Conservation (phyloP, 2,888 invertebrate genomes). For the Andrena bicolor region DNA sequence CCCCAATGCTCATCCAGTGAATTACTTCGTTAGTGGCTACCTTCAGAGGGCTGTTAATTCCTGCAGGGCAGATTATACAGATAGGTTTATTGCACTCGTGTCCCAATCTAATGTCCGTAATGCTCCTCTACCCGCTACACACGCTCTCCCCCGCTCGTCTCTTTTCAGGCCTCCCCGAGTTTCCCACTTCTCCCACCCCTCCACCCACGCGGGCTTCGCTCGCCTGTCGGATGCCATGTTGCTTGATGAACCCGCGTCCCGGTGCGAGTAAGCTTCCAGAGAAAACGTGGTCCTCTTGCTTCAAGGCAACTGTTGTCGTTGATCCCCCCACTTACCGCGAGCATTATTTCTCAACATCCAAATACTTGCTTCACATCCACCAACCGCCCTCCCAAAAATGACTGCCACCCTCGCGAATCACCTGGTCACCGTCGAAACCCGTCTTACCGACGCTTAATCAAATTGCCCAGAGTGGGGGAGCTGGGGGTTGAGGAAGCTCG, state of each 20-base stretch:
- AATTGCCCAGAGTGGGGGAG: neutral
- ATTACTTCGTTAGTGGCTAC: slow-evolving; percentile 85
- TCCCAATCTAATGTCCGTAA: slow-evolving; percentile 85
- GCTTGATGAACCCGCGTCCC: neutral
- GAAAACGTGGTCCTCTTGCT: neutral
- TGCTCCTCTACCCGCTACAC: slow-evolving; percentile 80
- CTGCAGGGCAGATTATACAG: slow-evolving; percentile 85
- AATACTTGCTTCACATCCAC: neutral
- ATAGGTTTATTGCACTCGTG: slow-evolving; percentile 85
- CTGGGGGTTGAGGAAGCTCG: slow-evolving; percentile 5
- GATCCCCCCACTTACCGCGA: too few species aligned
- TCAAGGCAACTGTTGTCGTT: neutral
- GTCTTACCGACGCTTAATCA: slow-evolving; percentile 13
- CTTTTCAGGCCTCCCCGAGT: slow-evolving; percentile 57
- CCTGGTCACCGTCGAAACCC: neutral
- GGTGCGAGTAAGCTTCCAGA: slow-evolving; percentile 2
- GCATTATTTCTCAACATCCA: too few species aligned
- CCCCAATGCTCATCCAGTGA: slow-evolving; percentile 84
- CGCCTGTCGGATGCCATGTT: slow-evolving; percentile 20
- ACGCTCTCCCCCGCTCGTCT: slow-evolving; percentile 42
- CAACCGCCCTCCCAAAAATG: neutral
- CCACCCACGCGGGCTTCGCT: slow-evolving; percentile 22
- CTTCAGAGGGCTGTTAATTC: slow-evolving; percentile 85
- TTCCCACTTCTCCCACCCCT: slow-evolving; percentile 58
- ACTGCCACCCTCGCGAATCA: neutral